Conservation (phyloP, 2,888 invertebrate species). For the Acanthoscelides obtectus region DNA sequence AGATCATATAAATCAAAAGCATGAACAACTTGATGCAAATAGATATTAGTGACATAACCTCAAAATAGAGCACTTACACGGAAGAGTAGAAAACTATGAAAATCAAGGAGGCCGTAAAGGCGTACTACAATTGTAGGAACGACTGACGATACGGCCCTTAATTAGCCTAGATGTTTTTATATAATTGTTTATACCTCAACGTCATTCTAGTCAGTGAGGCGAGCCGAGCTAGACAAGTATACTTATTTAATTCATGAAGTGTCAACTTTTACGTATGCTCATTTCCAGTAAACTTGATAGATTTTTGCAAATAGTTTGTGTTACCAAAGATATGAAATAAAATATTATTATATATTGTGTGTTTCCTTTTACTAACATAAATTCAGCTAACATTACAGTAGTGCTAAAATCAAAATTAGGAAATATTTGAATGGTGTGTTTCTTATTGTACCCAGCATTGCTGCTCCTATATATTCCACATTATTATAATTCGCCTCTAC, state of each 20-base stretch:
- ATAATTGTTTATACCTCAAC: neutral
- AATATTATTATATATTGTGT: slow-evolving; percentile 1
- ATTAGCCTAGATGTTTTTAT: neutral
- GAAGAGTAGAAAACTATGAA: too few species aligned
- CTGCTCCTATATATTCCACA: too few species aligned
- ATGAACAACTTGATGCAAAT: too few species aligned
- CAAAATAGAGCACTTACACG: too few species aligned
- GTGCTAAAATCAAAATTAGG: neutral
- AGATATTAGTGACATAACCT: too few species aligned
- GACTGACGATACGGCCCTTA: too few species aligned
- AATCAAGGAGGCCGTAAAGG: too few species aligned
- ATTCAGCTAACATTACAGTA: neutral
- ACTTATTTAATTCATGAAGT: slow-evolving; percentile 4
- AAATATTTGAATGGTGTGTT: too few species aligned
- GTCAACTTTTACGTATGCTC: neutral
- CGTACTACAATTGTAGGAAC: too few species aligned
- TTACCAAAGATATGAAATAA: slow-evolving; percentile 18
- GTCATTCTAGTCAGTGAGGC: slow-evolving; percentile 12
- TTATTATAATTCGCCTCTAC: too few species aligned
- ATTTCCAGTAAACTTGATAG: slow-evolving; percentile 10
- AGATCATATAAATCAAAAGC: too few species aligned
- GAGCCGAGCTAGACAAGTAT: slow-evolving; percentile 6
- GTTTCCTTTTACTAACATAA: neutral
- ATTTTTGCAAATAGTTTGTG: slow-evolving; percentile 6
- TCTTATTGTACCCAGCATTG: too few species aligned